These are phyloP conservation scores for Pseudeuparius sepicola DNA, from an alignment of 2,888 invertebrate genomes.

Conservation along the genomic window DNA sequence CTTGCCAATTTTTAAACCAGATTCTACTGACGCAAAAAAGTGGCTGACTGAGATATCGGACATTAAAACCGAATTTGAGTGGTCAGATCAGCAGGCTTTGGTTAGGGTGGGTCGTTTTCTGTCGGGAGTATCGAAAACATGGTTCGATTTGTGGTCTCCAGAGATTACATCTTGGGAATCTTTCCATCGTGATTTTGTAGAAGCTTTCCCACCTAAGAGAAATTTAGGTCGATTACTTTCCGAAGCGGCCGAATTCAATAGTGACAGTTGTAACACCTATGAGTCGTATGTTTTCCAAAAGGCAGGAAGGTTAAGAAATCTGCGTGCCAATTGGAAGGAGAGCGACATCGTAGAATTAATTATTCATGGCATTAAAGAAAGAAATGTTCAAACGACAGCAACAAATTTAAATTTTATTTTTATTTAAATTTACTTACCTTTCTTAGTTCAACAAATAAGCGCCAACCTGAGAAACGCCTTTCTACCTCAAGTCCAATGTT, in stretches of 20 bases:
- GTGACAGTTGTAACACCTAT: constrained; percentile 19
- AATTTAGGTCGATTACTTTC: constrained; percentile 21
- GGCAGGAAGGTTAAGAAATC: constrained; percentile 18
- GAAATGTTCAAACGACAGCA: constrained; percentile 17
- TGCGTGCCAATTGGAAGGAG: constrained; percentile 22
- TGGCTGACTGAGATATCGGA: too few relatives aligned
- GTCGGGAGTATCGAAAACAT: constrained; percentile 15
- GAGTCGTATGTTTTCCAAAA: constrained; percentile 23
- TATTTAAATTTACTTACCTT: too few relatives aligned
- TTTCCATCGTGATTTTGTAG: constrained; percentile 23
- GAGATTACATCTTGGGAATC: constrained; percentile 19
- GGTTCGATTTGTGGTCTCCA: constrained; percentile 21
- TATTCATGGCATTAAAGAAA: constrained; percentile 20
- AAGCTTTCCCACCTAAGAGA: constrained; percentile 22
- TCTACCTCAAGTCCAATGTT: too few relatives aligned
- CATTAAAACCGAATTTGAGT: constrained; percentile 19
- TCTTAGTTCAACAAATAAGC: too few relatives aligned
- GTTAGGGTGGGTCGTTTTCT: constrained; percentile 21
- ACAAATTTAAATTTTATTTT: constrained; percentile 15
- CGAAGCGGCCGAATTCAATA: constrained; percentile 20
- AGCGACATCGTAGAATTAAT: constrained; percentile 22
- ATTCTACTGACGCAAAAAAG: constrained; percentile 14
- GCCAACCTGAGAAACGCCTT: too few relatives aligned
- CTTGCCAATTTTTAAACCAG: constrained; percentile 17
- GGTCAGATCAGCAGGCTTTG: constrained; percentile 15